Percentiles rank a stretch among this genome's conserved stretches.
Conservation (phyloP, 2,888 invertebrate species). For the Sinelater perroti region DNA sequence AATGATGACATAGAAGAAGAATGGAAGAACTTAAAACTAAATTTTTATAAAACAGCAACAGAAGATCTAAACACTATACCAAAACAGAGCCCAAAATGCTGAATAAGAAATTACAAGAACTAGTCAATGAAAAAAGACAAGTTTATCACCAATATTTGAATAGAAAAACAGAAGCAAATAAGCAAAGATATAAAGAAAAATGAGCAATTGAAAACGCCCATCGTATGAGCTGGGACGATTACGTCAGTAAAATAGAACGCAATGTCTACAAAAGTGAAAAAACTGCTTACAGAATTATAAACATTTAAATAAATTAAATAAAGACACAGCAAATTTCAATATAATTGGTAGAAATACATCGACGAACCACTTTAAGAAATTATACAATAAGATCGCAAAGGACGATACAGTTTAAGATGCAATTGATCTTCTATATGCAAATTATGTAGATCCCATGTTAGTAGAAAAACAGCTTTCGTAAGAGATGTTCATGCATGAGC, state of each 20-base stretch:
- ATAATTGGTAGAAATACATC: neutral
- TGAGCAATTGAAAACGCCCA: neutral
- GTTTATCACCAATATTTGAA: no score
- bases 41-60: no score
- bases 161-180: neutral
- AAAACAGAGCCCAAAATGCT: no score
- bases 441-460: neutral
- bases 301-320: conserved; percentile 1
- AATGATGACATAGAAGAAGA: no score
- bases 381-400: neutral
- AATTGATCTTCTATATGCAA: neutral
- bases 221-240: neutral
- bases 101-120: no score
- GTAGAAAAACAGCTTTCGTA: no score
- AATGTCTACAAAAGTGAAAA: neutral
- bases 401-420: neutral
- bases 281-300: neutral
- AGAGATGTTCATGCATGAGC: no score
- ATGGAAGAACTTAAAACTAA: no score
- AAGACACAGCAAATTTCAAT: neutral
- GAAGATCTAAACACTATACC: no score
- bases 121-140: no score
- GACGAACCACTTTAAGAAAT: neutral
- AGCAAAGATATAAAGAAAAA: neutral
- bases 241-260: neutral